Conservation (phyloP, 2,113 vertebrate species). For the Phrynosoma blainvillii region DNA sequence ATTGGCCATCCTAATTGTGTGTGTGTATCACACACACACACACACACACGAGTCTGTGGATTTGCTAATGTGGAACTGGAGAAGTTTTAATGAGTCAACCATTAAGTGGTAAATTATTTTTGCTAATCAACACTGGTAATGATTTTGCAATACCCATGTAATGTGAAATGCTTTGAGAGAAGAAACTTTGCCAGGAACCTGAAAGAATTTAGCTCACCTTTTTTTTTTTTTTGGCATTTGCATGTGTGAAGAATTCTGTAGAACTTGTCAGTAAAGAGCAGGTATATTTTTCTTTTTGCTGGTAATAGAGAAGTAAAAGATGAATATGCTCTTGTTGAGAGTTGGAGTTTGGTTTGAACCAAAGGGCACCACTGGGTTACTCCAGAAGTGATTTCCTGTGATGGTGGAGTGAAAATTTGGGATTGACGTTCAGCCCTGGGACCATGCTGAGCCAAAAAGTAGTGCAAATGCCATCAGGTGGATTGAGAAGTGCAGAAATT, state of each 20-base stretch:
- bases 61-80: not conserved
- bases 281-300: no score
- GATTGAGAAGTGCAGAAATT: not conserved
- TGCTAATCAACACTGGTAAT: not conserved
- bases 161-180: not conserved
- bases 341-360: not conserved
- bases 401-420: no score
- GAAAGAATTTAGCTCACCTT: not conserved
- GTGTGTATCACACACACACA: not conserved
- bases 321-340: no score
- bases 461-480: not conserved
- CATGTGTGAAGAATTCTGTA: not conserved
- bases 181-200: not conserved
- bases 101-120: constrained; percentile 11
- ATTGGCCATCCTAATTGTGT: no score
- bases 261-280: not conserved
- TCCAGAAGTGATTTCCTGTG: not conserved
- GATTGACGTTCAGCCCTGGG: no score
- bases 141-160: not conserved
- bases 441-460: not conserved
- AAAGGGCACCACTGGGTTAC: not conserved
- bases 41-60: not conserved
- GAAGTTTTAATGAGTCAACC: not conserved
- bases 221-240: not conserved
- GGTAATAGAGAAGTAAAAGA: not conserved